phyloP scores from a whole-genome alignment of 64 coral and sea anemone genomes.

The Dendrophyllia cribrosa region DNA sequence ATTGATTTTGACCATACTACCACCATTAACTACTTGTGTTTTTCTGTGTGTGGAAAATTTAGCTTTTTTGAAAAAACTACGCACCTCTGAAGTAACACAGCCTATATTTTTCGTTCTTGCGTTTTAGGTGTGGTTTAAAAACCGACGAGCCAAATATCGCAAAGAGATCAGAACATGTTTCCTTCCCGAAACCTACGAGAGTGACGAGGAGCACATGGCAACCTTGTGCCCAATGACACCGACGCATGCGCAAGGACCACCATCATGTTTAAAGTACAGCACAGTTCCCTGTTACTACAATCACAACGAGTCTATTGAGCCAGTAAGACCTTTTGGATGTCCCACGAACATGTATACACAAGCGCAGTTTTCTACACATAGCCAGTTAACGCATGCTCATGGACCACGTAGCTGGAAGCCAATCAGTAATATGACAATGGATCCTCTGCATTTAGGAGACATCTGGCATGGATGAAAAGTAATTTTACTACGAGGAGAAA shows the following conservation, averaged over 20 bases:
- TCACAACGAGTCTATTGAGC: not conserved
- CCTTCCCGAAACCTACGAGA: not conserved
- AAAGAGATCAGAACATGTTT: conserved; percentile 56
- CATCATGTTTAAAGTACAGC: conserved; percentile 7
- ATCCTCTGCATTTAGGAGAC: conserved; percentile 1
- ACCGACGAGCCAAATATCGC: conserved; percentile 74
- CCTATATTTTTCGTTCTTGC: not conserved
- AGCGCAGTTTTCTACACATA: not conserved
- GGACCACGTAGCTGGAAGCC: conserved; percentile 1
- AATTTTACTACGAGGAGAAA: not conserved
- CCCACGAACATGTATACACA: not conserved
- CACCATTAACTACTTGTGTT: no score
- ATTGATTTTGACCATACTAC: no score
- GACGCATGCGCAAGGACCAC: not conserved
- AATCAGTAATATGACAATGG: conserved; percentile 1
- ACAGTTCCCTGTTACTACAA: conserved; percentile 28
- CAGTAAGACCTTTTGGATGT: conserved; percentile 9
- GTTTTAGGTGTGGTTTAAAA: conserved; percentile 80
- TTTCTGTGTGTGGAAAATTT: no score
- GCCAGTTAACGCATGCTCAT: not conserved
- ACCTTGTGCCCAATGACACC: not conserved
- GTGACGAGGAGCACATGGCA: conserved; percentile 15
- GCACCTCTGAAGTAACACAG: no score
- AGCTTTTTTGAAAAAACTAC: no score
- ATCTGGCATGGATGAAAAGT: not conserved